phyloP scores from a whole-genome alignment of 2,888 invertebrate genomes.

The Uloborus plumipes region DNA sequence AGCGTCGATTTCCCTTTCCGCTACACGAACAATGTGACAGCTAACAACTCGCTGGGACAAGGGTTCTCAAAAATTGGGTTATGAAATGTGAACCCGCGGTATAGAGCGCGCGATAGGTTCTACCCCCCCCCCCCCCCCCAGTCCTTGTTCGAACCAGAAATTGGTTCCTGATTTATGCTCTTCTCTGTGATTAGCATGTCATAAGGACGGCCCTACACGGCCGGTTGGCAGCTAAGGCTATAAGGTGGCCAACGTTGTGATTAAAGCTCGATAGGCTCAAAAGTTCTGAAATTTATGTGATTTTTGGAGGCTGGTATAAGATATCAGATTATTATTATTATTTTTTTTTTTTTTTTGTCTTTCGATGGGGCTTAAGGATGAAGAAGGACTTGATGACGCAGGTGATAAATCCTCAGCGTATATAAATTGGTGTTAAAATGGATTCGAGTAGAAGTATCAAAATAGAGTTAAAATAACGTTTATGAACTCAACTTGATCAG shows the following conservation, averaged over 20 bases:
- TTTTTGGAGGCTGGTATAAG: not conserved
- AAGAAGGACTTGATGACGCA: no score
- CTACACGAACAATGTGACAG: slow-evolving; percentile 34
- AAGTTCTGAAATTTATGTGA: slow-evolving; percentile 1
- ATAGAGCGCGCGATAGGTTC: not conserved
- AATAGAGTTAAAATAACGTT: no score
- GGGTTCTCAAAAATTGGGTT: slow-evolving; percentile 31
- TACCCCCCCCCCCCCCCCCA: not conserved
- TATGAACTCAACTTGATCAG: no score
- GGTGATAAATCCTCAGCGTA: no score
- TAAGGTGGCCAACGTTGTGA: slow-evolving; percentile 2
- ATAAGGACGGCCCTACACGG: slow-evolving; percentile 14
- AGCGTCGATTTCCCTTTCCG: no score
- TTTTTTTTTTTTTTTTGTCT: no score
- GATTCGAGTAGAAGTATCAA: no score
- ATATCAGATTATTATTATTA: no score
- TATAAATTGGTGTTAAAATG: no score
- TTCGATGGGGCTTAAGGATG: no score
- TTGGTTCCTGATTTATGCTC: slow-evolving; percentile 53
- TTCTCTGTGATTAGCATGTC: slow-evolving; percentile 44
- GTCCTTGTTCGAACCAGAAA: slow-evolving; percentile 13
- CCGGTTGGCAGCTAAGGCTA: slow-evolving; percentile 2
- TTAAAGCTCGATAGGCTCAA: not conserved
- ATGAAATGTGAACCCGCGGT: slow-evolving; percentile 24
- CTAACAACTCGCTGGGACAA: slow-evolving; percentile 22